These are phyloP conservation scores for Agrochola lota DNA, from an alignment of 2,888 invertebrate genomes.

Conservation along the genomic window DNA sequence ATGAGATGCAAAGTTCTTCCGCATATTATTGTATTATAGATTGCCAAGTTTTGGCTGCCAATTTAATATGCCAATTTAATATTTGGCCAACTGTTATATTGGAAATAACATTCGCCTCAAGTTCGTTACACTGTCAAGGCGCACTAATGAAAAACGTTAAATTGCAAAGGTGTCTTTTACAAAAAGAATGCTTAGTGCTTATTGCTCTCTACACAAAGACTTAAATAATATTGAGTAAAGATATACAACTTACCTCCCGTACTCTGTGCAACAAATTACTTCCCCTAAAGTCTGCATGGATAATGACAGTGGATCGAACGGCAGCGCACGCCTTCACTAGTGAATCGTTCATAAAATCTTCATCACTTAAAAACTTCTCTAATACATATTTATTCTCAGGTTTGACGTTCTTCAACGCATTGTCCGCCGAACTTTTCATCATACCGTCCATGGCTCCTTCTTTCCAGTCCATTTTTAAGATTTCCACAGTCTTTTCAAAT, in stretches of 20 bases:
- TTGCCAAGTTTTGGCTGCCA: conserved; percentile 11
- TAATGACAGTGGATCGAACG: conserved; percentile 60
- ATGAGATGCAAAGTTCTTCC: neutral
- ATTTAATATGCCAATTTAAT: neutral
- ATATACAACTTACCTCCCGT: conserved; percentile 57
- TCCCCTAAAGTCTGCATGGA: conserved; percentile 71
- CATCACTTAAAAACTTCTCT: conserved; percentile 56
- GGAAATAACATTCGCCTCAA: neutral
- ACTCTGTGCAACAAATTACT: conserved; percentile 70
- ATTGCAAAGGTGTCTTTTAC: neutral
- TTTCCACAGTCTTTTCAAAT: conserved; percentile 2
- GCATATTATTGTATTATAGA: neutral
- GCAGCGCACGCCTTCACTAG: conserved; percentile 57
- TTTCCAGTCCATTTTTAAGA: neutral
- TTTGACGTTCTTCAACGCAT: conserved; percentile 48
- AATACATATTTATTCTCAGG: conserved; percentile 69
- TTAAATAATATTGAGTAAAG: neutral
- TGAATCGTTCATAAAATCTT: conserved; percentile 19
- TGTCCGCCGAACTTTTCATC: conserved; percentile 32
- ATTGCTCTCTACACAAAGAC: neutral
- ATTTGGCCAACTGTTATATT: neutral
- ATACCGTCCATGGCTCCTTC: conserved; percentile 8
- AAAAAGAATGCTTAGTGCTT: neutral
- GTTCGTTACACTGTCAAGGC: neutral
- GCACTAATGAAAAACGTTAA: neutral